Conservation (phyloP, 2,113 vertebrate genomes). For the Ctenodactylus gundi region DNA sequence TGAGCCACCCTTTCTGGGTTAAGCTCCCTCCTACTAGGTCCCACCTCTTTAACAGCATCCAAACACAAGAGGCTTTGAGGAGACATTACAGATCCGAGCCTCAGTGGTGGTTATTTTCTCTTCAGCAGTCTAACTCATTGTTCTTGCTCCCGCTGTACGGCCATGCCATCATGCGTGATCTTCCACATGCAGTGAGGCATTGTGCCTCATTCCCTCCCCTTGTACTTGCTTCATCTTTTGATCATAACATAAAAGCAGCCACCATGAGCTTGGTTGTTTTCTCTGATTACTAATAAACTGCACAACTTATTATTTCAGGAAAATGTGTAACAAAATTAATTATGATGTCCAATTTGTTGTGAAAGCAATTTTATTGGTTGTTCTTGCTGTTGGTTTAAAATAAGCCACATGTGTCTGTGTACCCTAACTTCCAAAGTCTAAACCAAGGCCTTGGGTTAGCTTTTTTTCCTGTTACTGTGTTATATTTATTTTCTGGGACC, state of each 20-base stretch:
- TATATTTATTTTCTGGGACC: background rate
- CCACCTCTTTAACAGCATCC: too few species aligned
- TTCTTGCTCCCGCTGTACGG: background rate
- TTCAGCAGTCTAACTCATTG: background rate
- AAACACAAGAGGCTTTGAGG: too few species aligned
- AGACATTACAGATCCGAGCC: too few species aligned
- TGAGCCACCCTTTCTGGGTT: too few species aligned
- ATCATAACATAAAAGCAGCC: background rate
- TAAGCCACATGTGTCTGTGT: background rate
- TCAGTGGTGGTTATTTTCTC: background rate
- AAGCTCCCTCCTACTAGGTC: too few species aligned
- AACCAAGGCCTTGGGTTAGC: background rate
- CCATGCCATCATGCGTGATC: background rate
- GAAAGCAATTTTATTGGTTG: background rate
- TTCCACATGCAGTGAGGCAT: background rate
- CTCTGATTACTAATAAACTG: background rate
- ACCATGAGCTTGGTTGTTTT: background rate
- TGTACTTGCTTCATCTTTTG: background rate
- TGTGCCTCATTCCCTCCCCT: background rate
- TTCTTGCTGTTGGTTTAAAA: background rate
- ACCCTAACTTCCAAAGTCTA: background rate
- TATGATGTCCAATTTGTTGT: slow-evolving; percentile 3
- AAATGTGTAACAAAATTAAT: background rate
- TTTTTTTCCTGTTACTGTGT: background rate
- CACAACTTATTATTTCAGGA: background rate